Conservation (phyloP, 2,888 invertebrate species). For the Noctua comes region DNA sequence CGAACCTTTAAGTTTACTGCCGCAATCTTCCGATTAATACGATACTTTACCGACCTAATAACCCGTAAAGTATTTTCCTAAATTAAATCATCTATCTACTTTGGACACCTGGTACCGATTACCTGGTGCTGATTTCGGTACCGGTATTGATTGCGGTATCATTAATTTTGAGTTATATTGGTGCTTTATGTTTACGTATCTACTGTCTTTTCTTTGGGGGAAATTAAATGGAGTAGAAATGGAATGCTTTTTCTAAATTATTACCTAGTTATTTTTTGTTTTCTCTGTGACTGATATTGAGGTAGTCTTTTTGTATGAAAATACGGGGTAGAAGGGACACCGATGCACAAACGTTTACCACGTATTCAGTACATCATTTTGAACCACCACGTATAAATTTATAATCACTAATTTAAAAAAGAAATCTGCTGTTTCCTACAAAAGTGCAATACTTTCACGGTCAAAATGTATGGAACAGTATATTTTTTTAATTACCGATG, state of each 20-base stretch:
- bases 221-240: neutral
- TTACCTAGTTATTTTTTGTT: neutral
- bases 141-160: slow-evolving; percentile 27
- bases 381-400: too few species aligned
- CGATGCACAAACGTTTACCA: too few species aligned
- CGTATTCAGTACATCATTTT: too few species aligned
- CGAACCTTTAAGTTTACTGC: slow-evolving; percentile 9
- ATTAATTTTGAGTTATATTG: slow-evolving; percentile 26
- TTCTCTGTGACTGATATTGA: neutral
- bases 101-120: slow-evolving; percentile 48
- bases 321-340: too few species aligned
- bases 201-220: neutral
- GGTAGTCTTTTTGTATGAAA: too few species aligned
- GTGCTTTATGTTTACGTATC: slow-evolving; percentile 5
- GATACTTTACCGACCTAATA: slow-evolving; percentile 38
- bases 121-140: slow-evolving; percentile 14
- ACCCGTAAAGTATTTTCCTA: slow-evolving; percentile 40
- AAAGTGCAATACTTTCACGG: too few species aligned
- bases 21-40: slow-evolving; percentile 31
- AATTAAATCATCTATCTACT: slow-evolving; percentile 47
- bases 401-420: too few species aligned
- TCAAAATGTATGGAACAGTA: too few species aligned
- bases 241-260: neutral
- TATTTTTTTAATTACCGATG: too few species aligned
- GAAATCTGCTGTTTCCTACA: too few species aligned